Evolutionary conservation across 2,888 invertebrate genomes (phyloP), one percentile per base, ranked within the genome.

Genomic region (Ichneumoninae sp.): DNA sequence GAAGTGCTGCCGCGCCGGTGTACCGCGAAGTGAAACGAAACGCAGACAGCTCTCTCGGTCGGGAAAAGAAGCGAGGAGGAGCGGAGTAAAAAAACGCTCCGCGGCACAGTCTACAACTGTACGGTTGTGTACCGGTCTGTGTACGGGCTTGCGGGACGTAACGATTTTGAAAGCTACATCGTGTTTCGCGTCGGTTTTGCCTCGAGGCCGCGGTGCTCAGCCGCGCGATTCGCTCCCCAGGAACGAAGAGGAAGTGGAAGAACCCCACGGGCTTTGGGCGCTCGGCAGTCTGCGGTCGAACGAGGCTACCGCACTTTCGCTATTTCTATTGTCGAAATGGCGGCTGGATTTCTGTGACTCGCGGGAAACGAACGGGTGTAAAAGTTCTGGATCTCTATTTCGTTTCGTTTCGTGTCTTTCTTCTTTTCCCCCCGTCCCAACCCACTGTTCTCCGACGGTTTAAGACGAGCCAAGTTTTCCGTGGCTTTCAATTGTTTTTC

Each of bases 401-500:
- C 79, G 79, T 65, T 72, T 33, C 26, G 57, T 65, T 40, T 57
- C 36, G 40, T 47, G 16, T 65, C 54, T 54, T 74, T 13, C 50
- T 33, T 70, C 16, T 60, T 65, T 52, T 52, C 50, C 19, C 50
- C 7, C 19, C 54, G 13, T 69, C 33, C 57, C 22, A 3, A 40
- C 44, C 16, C 44, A 13, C 16, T 4, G 13, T 47, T 16, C 44
- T 0, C 60, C 47, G n/a, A 74, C 75, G 82, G 76, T 87, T 88
- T 88, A 86, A 90, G 89, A 88, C 89, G 86, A 89, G 89, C 89
- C 88, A 91, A 91, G 86, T 90, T 91, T 87, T 87, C 88, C 86
- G 84, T 81, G 87, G 85, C 81, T 82, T 82, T 86, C 88, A 87
- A 91, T 91, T 91, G 90, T 91, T 90, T 90, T 89, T 88, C 88